Evolutionary conservation across 1,140 invertebrate genomes (phyloP), one percentile per base, ranked within the genome.

Genomic region (Holcopasites calliopsidis): DNA sequence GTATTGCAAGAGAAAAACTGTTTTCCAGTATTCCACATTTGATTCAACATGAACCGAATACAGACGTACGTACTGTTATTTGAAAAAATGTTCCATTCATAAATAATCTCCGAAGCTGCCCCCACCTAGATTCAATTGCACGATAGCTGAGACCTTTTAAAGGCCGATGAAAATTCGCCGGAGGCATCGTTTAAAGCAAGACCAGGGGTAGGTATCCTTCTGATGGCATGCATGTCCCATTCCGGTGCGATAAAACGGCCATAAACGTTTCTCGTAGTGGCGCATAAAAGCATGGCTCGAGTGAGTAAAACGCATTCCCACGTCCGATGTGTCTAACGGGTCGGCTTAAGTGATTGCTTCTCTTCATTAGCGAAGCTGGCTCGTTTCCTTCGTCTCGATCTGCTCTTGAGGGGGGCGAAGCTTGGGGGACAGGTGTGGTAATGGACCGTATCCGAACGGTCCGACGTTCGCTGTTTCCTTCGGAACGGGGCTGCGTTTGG

Each of bases 331-430:
- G 64, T 82, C 66, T 70, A 84, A 82, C 76, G 73, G 73, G 76
- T 54, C 50, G 31, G 83, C 84, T 87, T 89, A 90, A 90, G 88
- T 90, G 88, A 90, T 90, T 90, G 88, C 85, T 89, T 90, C 88
- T 90, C 87, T 90, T 90, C 88, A 89, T 89, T 89, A 89, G 79
- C n/a, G 66, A 79, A 62, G 62, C 64, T 28, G 54, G 49, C 71
- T 73, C 58, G 74, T 55, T 55, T 49, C 75, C 69, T 58, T 73
- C 42, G n/a, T 75, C 52, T 35, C 47, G n/a, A 23, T 23, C 40
- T 49, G 26, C 21, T 52, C n/a, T n/a, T n/a, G 35, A 28, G 26
- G 38, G 55, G 58, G 50, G 70, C 60, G 66, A 82, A 72, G 83
- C 79, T 87, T 83, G 82, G 85, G 84, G 88, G 87, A 88, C 88